Percentiles rank a stretch among this genome's conserved stretches.
Conservation (phyloP, 2,888 invertebrate genomes). For the Cybosia mesomella region DNA sequence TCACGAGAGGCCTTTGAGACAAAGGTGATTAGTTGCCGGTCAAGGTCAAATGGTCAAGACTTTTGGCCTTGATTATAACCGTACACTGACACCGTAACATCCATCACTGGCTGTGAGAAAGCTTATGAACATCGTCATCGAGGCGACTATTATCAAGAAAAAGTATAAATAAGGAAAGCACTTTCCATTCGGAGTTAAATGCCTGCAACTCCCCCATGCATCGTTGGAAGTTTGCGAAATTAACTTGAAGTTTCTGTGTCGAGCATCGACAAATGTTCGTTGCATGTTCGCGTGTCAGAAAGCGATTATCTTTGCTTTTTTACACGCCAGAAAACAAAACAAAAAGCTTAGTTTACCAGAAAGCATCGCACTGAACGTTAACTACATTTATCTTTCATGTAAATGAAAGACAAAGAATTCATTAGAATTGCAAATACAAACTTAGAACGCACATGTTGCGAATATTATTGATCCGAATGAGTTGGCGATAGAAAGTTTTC, state of each 20-base stretch:
- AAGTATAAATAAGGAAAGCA: slow-evolving; percentile 31
- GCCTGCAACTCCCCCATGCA: background rate
- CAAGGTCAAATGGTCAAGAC: too few species aligned
- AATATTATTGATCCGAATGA: background rate
- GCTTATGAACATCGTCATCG: too few species aligned
- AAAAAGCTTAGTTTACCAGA: slow-evolving; percentile 48
- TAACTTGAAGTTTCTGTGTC: slow-evolving; percentile 49
- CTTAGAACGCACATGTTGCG: background rate
- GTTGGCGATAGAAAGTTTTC: background rate
- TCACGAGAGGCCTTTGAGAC: too few species aligned
- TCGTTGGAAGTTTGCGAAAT: slow-evolving; percentile 9
- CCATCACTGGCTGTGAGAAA: too few species aligned
- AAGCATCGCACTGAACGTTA: slow-evolving; percentile 10
- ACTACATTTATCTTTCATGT: background rate
- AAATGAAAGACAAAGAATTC: slow-evolving; percentile 1
- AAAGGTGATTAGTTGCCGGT: too few species aligned
- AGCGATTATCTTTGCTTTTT: slow-evolving; percentile 47
- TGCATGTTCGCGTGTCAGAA: slow-evolving; percentile 51
- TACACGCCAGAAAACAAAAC: slow-evolving; percentile 47
- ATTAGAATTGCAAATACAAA: background rate
- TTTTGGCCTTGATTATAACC: too few species aligned
- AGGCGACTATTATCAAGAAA: slow-evolving; percentile 16
- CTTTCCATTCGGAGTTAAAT: slow-evolving; percentile 27
- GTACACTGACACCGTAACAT: too few species aligned
- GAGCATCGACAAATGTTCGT: slow-evolving; percentile 65